Evolutionary conservation across 1,140 invertebrate species (phyloP).

Genomic region (Ericerus pela): DNA sequence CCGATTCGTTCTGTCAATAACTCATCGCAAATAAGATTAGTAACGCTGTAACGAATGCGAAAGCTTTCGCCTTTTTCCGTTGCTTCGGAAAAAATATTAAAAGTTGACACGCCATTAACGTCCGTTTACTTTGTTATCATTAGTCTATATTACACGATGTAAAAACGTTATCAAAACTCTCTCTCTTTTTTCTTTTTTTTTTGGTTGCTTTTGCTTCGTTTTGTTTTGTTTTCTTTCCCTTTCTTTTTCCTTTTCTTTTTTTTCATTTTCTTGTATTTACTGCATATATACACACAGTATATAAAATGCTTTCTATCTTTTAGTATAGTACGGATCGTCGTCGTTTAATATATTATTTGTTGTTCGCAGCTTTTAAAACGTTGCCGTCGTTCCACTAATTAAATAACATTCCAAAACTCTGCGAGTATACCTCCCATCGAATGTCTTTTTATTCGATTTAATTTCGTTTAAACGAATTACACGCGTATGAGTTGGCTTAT

Average conservation of each 20-base stretch:
- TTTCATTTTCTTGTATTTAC: too few species aligned
- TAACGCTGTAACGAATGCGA: neutral
- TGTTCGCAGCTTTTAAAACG: neutral
- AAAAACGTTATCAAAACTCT: too few species aligned
- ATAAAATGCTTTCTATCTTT: too few species aligned
- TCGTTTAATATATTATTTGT: neutral
- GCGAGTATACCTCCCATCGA: too few species aligned
- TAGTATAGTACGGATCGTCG: neutral
- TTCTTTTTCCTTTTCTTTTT: too few species aligned
- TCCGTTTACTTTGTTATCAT: conserved; percentile 10
- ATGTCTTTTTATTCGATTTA: neutral
- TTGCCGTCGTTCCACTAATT: conserved; percentile 1
- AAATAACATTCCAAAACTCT: conserved; percentile 8
- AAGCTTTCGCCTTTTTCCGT: conserved; percentile 5
- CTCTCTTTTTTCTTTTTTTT: too few species aligned
- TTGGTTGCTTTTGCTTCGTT: too few species aligned
- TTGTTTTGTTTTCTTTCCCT: too few species aligned
- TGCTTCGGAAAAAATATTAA: conserved; percentile 2
- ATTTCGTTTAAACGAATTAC: too few species aligned
- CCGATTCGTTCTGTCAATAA: conserved; percentile 12
- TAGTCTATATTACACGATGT: conserved; percentile 11
- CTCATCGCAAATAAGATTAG: conserved; percentile 12
- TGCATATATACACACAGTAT: too few species aligned
- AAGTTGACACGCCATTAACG: conserved; percentile 11
- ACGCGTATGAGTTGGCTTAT: too few species aligned